phyloP scores from a whole-genome alignment of 2,888 invertebrate species.

The Plebejus melissa region DNA sequence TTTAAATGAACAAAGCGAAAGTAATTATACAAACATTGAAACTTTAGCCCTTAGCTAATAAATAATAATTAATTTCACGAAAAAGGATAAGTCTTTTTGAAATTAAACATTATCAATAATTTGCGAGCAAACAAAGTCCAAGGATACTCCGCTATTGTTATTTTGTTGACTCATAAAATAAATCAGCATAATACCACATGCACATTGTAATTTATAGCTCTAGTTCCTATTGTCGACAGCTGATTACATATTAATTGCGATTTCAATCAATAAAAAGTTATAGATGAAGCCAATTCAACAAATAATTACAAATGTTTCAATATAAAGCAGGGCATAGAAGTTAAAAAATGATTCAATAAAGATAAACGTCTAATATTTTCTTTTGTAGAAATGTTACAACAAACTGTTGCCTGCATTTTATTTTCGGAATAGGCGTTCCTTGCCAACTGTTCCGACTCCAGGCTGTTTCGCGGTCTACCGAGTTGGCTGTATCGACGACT shows the following conservation, averaged over 20 bases:
- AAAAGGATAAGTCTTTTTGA: not conserved
- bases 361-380: conserved; percentile 35
- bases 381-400: conserved; percentile 45
- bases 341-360: conserved; percentile 23
- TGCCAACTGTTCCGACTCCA: conserved; percentile 62
- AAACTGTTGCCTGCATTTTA: conserved; percentile 72
- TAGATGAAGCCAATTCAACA: not conserved
- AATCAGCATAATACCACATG: conserved; percentile 16
- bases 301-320: not conserved
- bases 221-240: conserved; percentile 4
- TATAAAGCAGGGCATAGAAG: not conserved
- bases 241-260: conserved; percentile 16
- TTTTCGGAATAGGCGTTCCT: conserved; percentile 63
- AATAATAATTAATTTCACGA: conserved; percentile 3
- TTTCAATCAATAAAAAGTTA: not conserved
- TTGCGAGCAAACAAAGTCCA: not conserved
- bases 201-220: not conserved
- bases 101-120: conserved; percentile 21
- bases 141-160: conserved; percentile 15
- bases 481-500: conserved; percentile 54
- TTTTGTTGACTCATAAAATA: conserved; percentile 21
- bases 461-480: conserved; percentile 65
- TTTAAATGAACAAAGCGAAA: conserved; percentile 4
- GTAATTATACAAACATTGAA: conserved; percentile 30
- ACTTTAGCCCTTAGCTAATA: conserved; percentile 20